phyloP scores from a whole-genome alignment of 2,888 invertebrate genomes.

The Blastobasis adustella region DNA sequence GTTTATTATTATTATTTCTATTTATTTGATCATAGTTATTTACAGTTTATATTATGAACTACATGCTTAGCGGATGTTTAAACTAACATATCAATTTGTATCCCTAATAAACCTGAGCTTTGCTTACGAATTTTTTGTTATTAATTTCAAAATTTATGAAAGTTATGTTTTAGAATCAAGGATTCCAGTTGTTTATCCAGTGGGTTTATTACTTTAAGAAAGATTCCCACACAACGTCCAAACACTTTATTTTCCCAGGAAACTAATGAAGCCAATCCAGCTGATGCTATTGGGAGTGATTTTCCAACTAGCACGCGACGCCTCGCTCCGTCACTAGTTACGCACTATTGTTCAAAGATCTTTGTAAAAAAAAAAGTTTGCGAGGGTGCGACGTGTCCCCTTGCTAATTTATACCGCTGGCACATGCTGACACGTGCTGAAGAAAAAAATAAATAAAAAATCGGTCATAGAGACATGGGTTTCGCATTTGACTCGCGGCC shows the following conservation, averaged over 20 bases:
- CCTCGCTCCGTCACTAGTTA: slow-evolving; percentile 45
- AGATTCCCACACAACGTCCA: no score
- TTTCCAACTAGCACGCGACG: slow-evolving; percentile 55
- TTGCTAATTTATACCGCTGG: slow-evolving; percentile 68
- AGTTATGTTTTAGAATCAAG: no score
- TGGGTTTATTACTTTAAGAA: no score
- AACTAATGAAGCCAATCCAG: slow-evolving; percentile 23
- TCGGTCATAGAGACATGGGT: slow-evolving; percentile 53
- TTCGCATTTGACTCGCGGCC: slow-evolving; percentile 55
- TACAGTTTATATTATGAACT: no score
- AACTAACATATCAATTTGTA: no score
- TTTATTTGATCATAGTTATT: no score
- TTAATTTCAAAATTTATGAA: no score
- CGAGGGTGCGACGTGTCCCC: slow-evolving; percentile 63
- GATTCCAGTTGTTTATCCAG: no score
- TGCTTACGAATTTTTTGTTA: no score
- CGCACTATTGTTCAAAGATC: slow-evolving; percentile 63
- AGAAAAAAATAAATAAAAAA: slow-evolving; percentile 59
- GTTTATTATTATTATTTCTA: no score
- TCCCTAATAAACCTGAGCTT: no score
- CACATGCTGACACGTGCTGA: slow-evolving; percentile 67
- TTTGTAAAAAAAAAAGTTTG: slow-evolving; percentile 65
- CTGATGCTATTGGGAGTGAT: slow-evolving; percentile 41
- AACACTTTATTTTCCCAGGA: slow-evolving; percentile 1
- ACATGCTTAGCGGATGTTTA: no score